phyloP scores from a whole-genome alignment of 2,113 vertebrate species.

The Archilochus colubris region DNA sequence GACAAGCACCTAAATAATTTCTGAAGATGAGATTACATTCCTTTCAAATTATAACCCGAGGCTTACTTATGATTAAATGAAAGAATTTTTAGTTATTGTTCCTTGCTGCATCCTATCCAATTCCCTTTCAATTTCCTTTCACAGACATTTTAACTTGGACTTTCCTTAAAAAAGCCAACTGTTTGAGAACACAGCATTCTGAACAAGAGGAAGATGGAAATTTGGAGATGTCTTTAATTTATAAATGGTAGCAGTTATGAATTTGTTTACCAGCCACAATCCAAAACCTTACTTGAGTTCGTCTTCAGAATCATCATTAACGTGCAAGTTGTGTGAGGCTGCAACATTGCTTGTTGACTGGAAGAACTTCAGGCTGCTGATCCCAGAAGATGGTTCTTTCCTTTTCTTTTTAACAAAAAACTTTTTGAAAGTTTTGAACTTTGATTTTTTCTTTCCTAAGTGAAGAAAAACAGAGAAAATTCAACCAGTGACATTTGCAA shows the following conservation, averaged over 20 bases:
- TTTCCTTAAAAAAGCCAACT: background rate
- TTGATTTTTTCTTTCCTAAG: constrained; percentile 88
- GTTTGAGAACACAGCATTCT: background rate
- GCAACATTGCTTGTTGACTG: constrained; percentile 84
- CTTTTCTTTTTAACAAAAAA: constrained; percentile 87
- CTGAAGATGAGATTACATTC: background rate
- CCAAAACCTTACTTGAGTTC: constrained; percentile 80
- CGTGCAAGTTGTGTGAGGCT: background rate
- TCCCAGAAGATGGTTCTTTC: constrained; percentile 61
- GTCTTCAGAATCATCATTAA: constrained; percentile 82
- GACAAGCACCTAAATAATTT: background rate
- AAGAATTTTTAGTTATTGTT: background rate
- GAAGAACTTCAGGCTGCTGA: constrained; percentile 77
- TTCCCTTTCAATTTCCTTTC: background rate
- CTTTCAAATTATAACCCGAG: background rate
- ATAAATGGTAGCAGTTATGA: background rate
- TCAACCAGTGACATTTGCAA: background rate
- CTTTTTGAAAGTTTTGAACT: constrained; percentile 86
- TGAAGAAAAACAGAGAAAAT: constrained; percentile 18
- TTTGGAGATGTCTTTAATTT: background rate
- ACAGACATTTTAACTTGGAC: background rate
- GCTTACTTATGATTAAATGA: background rate
- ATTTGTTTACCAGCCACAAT: background rate
- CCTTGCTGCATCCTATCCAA: background rate
- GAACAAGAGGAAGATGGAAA: background rate